phyloP scores from a whole-genome alignment of 1,140 invertebrate genomes.

The Saccostrea echinata region DNA sequence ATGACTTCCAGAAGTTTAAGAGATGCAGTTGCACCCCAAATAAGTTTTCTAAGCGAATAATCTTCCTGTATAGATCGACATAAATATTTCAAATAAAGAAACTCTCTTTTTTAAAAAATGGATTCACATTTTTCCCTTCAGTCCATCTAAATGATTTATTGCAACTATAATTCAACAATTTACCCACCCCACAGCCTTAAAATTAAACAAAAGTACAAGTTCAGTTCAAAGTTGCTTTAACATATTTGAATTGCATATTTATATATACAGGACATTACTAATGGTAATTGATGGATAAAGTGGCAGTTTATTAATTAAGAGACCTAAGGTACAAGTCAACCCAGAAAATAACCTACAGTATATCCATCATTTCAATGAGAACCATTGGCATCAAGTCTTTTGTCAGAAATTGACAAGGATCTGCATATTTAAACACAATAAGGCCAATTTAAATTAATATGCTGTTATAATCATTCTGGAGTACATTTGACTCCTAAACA shows the following conservation, averaged over 20 bases:
- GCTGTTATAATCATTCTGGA: not conserved
- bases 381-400: not conserved
- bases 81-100: no score
- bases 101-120: no score
- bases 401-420: constrained; percentile 16
- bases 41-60: no score
- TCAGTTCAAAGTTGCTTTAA: not conserved
- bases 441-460: not conserved
- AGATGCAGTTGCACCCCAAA: no score
- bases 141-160: not conserved
- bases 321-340: not conserved
- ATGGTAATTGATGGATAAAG: not conserved
- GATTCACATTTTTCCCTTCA: no score
- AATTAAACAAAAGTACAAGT: not conserved
- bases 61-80: no score
- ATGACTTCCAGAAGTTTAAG: no score
- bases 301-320: not conserved
- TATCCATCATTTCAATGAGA: not conserved
- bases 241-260: not conserved
- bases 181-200: not conserved
- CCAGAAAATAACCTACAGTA: not conserved
- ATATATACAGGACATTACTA: not conserved
- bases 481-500: constrained; percentile 15
- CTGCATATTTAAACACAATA: not conserved
- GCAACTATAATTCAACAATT: not conserved